Evolutionary conservation across 2,888 invertebrate genomes (phyloP).

Genomic region (Trachelus troglodyta): DNA sequence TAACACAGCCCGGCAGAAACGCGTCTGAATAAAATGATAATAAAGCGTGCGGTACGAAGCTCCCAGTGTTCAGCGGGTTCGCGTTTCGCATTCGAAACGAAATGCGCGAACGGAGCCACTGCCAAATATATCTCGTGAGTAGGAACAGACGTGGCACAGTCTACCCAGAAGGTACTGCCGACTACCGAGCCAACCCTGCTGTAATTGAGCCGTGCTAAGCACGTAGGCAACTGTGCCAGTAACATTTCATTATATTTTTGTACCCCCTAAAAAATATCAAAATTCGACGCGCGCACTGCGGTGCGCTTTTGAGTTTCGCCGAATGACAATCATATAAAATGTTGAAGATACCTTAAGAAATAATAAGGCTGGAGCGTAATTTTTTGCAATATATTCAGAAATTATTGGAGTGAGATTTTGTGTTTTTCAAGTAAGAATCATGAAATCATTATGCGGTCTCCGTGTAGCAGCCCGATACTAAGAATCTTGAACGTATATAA

Average conservation of each 20-base stretch:
- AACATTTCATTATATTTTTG: background rate
- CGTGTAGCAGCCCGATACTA: background rate
- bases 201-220: background rate
- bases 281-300: background rate
- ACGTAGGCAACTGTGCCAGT: background rate
- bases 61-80: conserved; percentile 26
- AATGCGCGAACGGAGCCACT: conserved; percentile 16
- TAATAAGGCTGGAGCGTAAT: background rate
- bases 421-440: background rate
- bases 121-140: background rate
- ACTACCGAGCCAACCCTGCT: background rate
- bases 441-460: background rate
- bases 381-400: background rate
- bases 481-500: background rate
- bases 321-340: background rate
- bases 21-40: conserved; percentile 64
- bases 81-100: conserved; percentile 34
- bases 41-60: conserved; percentile 48
- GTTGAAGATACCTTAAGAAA: background rate
- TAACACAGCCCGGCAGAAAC: conserved; percentile 45
- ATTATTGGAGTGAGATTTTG: background rate
- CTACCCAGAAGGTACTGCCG: background rate
- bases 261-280: background rate
- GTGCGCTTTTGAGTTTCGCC: background rate
- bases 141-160: background rate